These are phyloP conservation scores for Drosophila nr. medialis DNA, from an alignment of 2,888 invertebrate genomes.

Conservation along the genomic window DNA sequence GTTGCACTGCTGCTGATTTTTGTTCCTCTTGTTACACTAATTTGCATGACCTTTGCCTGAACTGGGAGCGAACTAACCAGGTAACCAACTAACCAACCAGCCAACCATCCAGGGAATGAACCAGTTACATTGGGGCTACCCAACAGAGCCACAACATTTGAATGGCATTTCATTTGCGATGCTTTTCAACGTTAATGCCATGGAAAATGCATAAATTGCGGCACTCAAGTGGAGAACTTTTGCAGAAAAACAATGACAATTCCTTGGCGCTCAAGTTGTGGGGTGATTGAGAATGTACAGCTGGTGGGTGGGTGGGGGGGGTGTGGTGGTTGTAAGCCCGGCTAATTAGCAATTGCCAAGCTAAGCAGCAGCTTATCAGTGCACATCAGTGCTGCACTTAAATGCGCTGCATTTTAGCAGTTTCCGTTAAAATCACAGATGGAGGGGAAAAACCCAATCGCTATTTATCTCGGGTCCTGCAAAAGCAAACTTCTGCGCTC, in stretches of 20 bases:
- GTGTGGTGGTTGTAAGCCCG: conserved; percentile 27
- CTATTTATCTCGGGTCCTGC: not conserved
- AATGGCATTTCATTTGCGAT: conserved; percentile 75
- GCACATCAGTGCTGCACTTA: conserved; percentile 43
- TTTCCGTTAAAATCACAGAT: not conserved
- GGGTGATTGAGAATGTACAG: not conserved
- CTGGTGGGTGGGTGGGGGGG: not conserved
- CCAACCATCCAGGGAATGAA: conserved; percentile 15
- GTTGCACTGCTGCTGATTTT: conserved; percentile 44
- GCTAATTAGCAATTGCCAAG: conserved; percentile 58
- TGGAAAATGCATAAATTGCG: conserved; percentile 76
- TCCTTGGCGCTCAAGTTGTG: not conserved
- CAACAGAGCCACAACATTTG: conserved; percentile 49
- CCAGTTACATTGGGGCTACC: conserved; percentile 28
- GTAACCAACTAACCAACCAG: conserved; percentile 62
- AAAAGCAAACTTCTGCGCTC: not conserved
- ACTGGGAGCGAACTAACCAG: conserved; percentile 45
- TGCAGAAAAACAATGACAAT: conserved; percentile 61
- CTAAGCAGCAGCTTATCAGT: conserved; percentile 62
- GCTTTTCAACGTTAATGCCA: conserved; percentile 74
- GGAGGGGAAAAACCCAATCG: conserved; percentile 10
- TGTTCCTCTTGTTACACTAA: conserved; percentile 61
- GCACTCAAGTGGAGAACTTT: conserved; percentile 59
- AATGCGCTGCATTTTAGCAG: conserved; percentile 26
- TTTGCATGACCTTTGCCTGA: conserved; percentile 72